Conservation (phyloP, 2,888 invertebrate species). For the Coelinius sp. region DNA sequence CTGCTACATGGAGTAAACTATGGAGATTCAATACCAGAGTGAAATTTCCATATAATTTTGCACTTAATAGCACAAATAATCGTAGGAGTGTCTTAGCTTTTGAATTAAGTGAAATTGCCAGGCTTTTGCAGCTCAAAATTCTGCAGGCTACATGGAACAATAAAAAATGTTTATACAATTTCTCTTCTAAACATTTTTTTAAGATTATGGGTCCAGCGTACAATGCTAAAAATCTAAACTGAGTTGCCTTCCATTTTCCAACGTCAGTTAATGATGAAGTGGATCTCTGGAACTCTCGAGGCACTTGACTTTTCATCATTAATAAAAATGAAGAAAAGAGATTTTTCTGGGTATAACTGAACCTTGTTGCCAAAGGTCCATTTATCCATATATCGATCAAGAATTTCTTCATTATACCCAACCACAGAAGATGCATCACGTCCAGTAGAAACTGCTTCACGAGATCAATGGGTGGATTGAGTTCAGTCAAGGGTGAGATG, state of each 20-base stretch:
- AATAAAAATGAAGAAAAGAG: not conserved
- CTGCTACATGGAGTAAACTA: not conserved
- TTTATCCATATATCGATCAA: conserved; percentile 2
- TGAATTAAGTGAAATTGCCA: not conserved
- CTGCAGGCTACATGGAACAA: conserved; percentile 3
- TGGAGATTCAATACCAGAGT: not conserved
- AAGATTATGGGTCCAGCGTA: not conserved
- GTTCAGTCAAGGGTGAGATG: conserved; percentile 21
- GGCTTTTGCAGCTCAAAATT: not conserved
- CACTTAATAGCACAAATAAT: not conserved
- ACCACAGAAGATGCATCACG: conserved; percentile 39
- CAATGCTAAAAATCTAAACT: not conserved
- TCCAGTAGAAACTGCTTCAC: conserved; percentile 30
- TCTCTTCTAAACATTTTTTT: not conserved
- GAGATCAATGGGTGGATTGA: conserved; percentile 34
- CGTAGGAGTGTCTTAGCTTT: not conserved
- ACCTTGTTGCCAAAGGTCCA: not conserved
- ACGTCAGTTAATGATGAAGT: conserved; percentile 3
- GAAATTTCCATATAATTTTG: not conserved
- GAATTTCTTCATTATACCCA: conserved; percentile 32
- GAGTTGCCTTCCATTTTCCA: conserved; percentile 6
- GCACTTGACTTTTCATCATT: not conserved
- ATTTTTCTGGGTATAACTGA: not conserved
- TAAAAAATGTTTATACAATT: conserved; percentile 5
- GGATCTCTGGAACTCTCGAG: not conserved